Percentiles rank a stretch among this genome's conserved stretches.
Evolutionary conservation across 2,797 vertebrate species (phyloP).

Genomic region (Holocentrus rufus): DNA sequence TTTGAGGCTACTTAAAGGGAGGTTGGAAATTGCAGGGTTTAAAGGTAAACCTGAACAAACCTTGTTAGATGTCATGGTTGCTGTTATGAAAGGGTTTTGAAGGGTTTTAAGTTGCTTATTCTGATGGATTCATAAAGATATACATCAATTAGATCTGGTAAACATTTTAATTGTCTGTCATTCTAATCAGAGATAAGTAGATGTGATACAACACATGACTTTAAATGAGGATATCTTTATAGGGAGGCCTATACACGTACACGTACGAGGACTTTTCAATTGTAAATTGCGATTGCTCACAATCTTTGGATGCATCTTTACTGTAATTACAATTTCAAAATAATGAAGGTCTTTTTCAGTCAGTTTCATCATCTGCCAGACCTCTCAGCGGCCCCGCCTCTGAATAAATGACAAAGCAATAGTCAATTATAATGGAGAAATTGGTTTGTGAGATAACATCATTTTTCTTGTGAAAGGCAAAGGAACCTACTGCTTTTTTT

Average conservation of each 20-base stretch:
- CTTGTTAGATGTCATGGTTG: too few species aligned
- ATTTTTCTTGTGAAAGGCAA: conserved; percentile 45
- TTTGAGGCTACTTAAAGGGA: too few species aligned
- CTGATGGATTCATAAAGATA: too few species aligned
- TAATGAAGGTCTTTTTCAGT: conserved; percentile 60
- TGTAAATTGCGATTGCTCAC: conserved; percentile 19
- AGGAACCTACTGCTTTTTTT: conserved; percentile 27
- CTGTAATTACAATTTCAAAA: conserved; percentile 47
- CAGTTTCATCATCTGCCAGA: conserved; percentile 62
- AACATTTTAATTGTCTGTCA: not conserved
- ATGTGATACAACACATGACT: too few species aligned
- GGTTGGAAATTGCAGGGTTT: too few species aligned
- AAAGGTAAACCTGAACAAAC: too few species aligned
- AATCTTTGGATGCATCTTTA: conserved; percentile 13
- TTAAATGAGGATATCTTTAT: too few species aligned
- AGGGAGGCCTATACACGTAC: too few species aligned
- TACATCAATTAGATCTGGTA: not conserved
- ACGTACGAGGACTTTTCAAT: conserved; percentile 5
- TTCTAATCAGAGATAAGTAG: too few species aligned
- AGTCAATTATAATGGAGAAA: conserved; percentile 71
- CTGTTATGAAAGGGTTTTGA: too few species aligned
- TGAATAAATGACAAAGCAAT: conserved; percentile 68
- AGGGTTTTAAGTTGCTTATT: too few species aligned
- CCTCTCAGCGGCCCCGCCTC: conserved; percentile 44
- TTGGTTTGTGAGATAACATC: conserved; percentile 69